These are phyloP conservation scores for Pavo muticus DNA, from an alignment of 2,113 vertebrate species.

Conservation along the genomic window DNA sequence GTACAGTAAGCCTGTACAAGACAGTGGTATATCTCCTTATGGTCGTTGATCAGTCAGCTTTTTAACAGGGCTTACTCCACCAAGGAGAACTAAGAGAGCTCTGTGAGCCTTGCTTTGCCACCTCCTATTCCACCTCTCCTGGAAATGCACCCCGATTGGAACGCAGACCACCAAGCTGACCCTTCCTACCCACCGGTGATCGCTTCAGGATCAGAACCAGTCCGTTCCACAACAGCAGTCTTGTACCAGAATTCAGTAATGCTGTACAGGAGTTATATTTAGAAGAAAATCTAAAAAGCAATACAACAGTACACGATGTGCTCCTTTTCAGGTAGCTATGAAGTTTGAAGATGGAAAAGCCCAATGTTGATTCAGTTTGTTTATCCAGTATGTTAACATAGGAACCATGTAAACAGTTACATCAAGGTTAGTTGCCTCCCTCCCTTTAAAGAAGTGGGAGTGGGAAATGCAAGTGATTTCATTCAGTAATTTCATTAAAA, in stretches of 20 bases:
- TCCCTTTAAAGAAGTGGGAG: not conserved
- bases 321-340: not conserved
- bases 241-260: not conserved
- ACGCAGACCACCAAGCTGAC: constrained; percentile 3
- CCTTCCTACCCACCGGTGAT: not conserved
- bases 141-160: constrained; percentile 11
- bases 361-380: not conserved
- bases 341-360: not conserved
- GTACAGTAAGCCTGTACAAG: constrained; percentile 11
- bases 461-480: not conserved
- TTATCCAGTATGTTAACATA: not conserved
- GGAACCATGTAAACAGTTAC: constrained; percentile 31
- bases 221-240: not conserved
- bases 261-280: not conserved
- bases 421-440: not conserved
- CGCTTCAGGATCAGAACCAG: not conserved
- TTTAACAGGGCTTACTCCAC: not conserved
- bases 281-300: not conserved
- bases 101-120: not conserved
- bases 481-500: constrained; percentile 4
- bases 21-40: constrained; percentile 1
- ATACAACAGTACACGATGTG: not conserved
- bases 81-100: not conserved
- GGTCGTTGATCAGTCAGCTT: not conserved
- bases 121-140: not conserved